Base-by-base conservation (phyloP, 2,888 invertebrate genomes). In the Allophyes oxyacanthae region DNA sequence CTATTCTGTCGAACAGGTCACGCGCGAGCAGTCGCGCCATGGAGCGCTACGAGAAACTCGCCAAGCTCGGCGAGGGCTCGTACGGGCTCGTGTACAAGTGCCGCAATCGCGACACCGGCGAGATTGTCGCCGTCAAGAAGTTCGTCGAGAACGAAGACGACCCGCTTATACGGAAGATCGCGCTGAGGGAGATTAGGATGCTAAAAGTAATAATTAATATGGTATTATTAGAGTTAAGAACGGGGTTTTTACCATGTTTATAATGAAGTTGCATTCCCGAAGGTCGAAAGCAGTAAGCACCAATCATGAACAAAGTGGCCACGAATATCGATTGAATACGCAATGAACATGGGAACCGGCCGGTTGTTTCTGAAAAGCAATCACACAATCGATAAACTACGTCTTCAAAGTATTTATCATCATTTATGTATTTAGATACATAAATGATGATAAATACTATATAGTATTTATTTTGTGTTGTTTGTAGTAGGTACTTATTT, bases 91-190 rank as follows among this genome's bases (percentile, higher is more conserved):
- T 99, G 69, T 98, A 99, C 94, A 99, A 99, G 89, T 99, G 99
- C 89, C 96, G 98, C 54, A 98, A 99, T 93, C 95, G 98, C 60
- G 99, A 99, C 83, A 98, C 98, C 1, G 98, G 99, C 13, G 98
- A 98, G 84, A 95, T 99, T 58, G 99, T 99, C 37, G 99, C 99
- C 37, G 98, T 99, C 64, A 99, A 99, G 92, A 98, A 99, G 90
- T 99, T 99, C 87, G 97, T 99, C 9, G 99, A 99, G 90, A 98
- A 98, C 57, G 99, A 99, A 87, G 99, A 99, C 85, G 99, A 99
- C 91, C 98, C 98, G 7, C 96, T 99, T 42, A 99, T 99, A 72
- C 95, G 99, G 80, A 99, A 99, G 94, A 99, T 99, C 71, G 99
- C 99, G 0, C 95, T 99, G 48, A 92, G 99, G 74, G 99, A 99